Conservation (phyloP, 1,140 invertebrate species). For the Drosophila bocki region DNA sequence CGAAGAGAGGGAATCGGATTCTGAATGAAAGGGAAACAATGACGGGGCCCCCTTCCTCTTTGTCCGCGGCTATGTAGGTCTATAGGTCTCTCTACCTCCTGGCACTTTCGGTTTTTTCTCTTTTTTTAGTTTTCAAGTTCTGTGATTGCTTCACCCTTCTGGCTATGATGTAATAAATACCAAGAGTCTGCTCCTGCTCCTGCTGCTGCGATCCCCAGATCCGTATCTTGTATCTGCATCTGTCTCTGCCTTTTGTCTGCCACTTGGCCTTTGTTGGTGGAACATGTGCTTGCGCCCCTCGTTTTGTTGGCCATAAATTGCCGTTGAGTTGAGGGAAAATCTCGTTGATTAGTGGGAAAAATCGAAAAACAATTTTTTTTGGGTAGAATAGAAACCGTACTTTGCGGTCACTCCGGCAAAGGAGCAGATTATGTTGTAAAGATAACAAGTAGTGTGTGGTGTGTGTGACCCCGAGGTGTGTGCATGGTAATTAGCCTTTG, state of each 20-base stretch:
- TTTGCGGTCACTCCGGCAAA: slow-evolving; percentile 63
- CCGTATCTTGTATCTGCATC: slow-evolving; percentile 48
- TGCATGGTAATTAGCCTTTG: slow-evolving; percentile 23
- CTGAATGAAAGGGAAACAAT: slow-evolving; percentile 79
- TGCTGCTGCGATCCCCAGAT: slow-evolving; percentile 43
- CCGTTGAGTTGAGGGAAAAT: slow-evolving; percentile 58
- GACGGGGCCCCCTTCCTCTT: slow-evolving; percentile 33
- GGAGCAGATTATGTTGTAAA: slow-evolving; percentile 58
- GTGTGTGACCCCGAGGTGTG: slow-evolving; percentile 37
- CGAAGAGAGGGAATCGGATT: slow-evolving; percentile 7
- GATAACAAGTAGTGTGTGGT: slow-evolving; percentile 42
- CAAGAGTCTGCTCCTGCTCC: slow-evolving; percentile 4
- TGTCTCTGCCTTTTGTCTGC: slow-evolving; percentile 24
- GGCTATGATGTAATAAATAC: slow-evolving; percentile 78
- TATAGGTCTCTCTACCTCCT: slow-evolving; percentile 69
- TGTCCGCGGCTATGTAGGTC: slow-evolving; percentile 71
- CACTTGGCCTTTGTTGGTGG: slow-evolving; percentile 28
- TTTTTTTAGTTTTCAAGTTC: slow-evolving; percentile 74
- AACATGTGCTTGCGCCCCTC: slow-evolving; percentile 72
- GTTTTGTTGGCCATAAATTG: slow-evolving; percentile 62
- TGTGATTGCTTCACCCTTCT: slow-evolving; percentile 62
- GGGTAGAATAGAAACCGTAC: slow-evolving; percentile 60
- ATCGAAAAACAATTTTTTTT: slow-evolving; percentile 21
- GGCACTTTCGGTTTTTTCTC: slow-evolving; percentile 72
- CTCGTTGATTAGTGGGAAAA: slow-evolving; percentile 76